These are phyloP conservation scores for Phrynosoma blainvillii DNA, from an alignment of 2,113 vertebrate species.

Conservation along the genomic window DNA sequence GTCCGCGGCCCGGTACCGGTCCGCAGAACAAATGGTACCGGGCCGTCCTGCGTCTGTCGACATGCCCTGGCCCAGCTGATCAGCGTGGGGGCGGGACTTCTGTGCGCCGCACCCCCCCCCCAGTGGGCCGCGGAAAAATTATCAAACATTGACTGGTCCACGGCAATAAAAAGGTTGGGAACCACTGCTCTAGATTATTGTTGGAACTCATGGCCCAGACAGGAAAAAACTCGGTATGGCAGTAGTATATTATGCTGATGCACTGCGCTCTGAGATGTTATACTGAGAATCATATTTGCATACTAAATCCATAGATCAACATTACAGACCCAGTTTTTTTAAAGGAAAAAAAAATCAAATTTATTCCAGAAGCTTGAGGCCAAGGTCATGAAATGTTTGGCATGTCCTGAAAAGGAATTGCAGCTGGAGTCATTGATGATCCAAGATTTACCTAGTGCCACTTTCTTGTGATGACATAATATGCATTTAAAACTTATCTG, in stretches of 20 bases:
- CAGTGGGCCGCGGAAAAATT: no score
- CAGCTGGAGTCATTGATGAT: neutral
- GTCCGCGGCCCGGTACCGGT: no score
- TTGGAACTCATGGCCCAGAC: neutral
- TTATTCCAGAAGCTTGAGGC: neutral
- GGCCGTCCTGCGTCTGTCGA: no score
- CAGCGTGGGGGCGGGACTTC: no score
- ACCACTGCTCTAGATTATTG: neutral
- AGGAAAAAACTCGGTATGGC: neutral
- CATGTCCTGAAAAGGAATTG: neutral
- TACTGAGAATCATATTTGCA: neutral
- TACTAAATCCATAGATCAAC: neutral
- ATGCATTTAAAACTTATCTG: neutral
- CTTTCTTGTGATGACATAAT: neutral
- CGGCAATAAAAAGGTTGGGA: no score
- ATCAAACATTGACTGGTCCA: no score
- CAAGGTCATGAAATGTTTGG: neutral
- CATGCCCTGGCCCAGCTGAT: no score
- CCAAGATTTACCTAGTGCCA: neutral
- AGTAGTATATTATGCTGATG: neutral
- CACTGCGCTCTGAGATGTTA: neutral
- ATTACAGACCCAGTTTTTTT: neutral
- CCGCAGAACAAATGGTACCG: no score
- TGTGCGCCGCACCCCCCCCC: no score
- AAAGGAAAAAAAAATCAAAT: neutral